phyloP scores from a whole-genome alignment of 2,113 vertebrate species.

The Xiphophorus maculatus region DNA sequence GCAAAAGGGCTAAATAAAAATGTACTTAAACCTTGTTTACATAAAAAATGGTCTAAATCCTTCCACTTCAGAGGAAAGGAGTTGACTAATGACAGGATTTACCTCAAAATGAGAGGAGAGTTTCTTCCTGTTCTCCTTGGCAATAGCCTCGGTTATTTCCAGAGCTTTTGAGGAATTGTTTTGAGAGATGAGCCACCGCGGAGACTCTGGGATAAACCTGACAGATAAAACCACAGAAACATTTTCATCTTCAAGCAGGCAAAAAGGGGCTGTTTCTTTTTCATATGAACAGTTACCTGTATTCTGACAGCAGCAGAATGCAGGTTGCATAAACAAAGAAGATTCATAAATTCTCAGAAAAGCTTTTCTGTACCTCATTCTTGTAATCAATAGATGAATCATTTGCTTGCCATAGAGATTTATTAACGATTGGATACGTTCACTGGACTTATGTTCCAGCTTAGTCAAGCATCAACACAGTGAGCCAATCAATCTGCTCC shows the following conservation, averaged over 20 bases:
- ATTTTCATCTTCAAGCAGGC: background rate
- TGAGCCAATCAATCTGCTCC: no score
- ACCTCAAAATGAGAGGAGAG: slow-evolving; percentile 80
- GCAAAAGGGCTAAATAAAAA: no score
- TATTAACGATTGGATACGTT: no score
- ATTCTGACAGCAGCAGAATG: no score
- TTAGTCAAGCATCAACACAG: no score
- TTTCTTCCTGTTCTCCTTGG: slow-evolving; percentile 86
- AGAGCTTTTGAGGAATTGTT: slow-evolving; percentile 82
- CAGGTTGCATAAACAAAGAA: no score
- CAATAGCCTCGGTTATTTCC: slow-evolving; percentile 82
- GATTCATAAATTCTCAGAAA: no score
- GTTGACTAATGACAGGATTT: slow-evolving; percentile 6
- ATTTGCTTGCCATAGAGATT: no score
- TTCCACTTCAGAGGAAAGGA: background rate
- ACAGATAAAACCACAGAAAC: background rate
- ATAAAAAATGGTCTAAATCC: background rate
- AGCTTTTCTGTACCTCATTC: no score
- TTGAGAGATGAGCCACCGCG: slow-evolving; percentile 91
- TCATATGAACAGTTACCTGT: no score
- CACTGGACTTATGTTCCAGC: no score
- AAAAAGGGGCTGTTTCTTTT: background rate
- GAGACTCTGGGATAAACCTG: slow-evolving; percentile 93
- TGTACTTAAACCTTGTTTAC: background rate
- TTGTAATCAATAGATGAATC: no score